Evolutionary conservation across 2,113 vertebrate species (phyloP), one percentile per base, ranked within the genome.

Genomic region (Dromiciops gliroides): DNA sequence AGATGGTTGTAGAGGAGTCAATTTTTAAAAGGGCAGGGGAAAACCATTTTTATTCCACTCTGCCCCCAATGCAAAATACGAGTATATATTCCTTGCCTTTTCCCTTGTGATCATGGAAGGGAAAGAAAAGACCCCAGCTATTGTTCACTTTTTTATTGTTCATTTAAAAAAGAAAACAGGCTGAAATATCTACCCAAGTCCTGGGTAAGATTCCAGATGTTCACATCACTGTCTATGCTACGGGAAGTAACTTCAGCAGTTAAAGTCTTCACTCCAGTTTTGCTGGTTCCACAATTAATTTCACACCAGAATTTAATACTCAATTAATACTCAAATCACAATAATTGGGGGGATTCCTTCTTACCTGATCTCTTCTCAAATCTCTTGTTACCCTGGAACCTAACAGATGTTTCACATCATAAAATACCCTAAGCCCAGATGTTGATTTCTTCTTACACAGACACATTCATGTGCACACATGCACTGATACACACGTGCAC

Each of bases 331-430:
- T 67, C 60, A 67, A n/a, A 67, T 67, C 60, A 67, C 60, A n/a
- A 67, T n/a, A 12, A n/a, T 37, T 5, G 31, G 14, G 31, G 14
- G 16, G n/a, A 67, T 16, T 67, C 60, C 60, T 67, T 8, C 12
- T 67, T n/a, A n/a, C 60, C 60, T 37, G 16, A n/a, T n/a, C 37
- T 67, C 89, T 93, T 51, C 96, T 90, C 51, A 56, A 95, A 97
- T 96, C 67, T 94, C 92, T 95, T 91, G 19, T 14, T 75, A 90
- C 83, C 56, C 44, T 8, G 12, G 91, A 90, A 96, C 95, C 95
- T 96, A 97, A 16, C 97, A 97, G 97, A 97, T 97, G 97, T 97
- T 96, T 92, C 95, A 95, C 96, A 96, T 95, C 95, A 92, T 89
- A 95, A 92, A 67, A 91, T 23, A 0, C 94, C 96, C 95, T 91